Conservation (phyloP, 2,113 vertebrate species). For the Pyxicephalus adspersus region DNA sequence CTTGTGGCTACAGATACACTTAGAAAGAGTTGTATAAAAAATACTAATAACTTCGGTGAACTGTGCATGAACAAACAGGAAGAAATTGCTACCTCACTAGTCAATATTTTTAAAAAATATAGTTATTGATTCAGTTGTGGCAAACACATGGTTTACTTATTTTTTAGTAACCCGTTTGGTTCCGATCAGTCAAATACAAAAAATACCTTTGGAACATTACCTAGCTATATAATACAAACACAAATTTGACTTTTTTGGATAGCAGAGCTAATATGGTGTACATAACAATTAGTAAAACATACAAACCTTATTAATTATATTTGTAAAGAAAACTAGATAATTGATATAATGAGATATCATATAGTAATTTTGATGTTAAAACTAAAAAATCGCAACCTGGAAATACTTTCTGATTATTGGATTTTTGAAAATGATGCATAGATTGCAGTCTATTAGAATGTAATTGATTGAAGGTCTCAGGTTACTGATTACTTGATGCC, state of each 20-base stretch:
- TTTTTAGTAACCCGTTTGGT: background rate
- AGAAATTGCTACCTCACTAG: too few species aligned
- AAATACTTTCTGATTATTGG: conserved; percentile 54
- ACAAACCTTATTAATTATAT: conserved; percentile 35
- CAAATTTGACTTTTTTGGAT: background rate
- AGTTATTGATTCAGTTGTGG: too few species aligned
- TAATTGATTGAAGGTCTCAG: conserved; percentile 55
- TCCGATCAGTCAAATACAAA: background rate
- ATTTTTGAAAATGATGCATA: conserved; percentile 54
- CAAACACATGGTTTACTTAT: too few species aligned
- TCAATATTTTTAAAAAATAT: too few species aligned
- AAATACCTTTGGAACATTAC: background rate
- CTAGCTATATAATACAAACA: background rate
- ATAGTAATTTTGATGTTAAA: conserved; percentile 40
- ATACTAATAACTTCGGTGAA: too few species aligned
- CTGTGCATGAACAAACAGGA: too few species aligned
- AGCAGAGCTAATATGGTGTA: background rate
- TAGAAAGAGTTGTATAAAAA: too few species aligned
- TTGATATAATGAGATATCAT: conserved; percentile 41
- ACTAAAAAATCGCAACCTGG: conserved; percentile 22
- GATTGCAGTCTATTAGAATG: conserved; percentile 56
- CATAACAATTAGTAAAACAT: conserved; percentile 38
- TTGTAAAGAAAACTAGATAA: conserved; percentile 22
- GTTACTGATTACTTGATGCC: conserved; percentile 58
- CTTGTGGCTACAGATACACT: too few species aligned